Evolutionary conservation across 2,113 vertebrate species (phyloP), one percentile per base, ranked within the genome.

Genomic region (Urocolius indicus): DNA sequence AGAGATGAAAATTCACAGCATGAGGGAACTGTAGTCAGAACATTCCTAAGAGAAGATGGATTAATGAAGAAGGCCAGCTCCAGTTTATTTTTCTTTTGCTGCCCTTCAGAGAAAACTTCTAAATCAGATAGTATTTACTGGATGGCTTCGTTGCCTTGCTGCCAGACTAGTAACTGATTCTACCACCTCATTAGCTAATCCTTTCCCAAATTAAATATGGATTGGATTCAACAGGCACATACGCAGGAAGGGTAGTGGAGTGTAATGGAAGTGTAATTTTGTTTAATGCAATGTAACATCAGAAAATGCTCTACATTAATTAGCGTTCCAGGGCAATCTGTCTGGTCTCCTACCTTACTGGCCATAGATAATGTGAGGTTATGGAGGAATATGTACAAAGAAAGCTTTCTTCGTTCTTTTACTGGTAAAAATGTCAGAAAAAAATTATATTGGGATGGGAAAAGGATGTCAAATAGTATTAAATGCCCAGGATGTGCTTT

Each of bases 171-270:
- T 86, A 84, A 97, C 87, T 66, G 92, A 96, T 94, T 76, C 57
- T 62, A 45, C 67, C 76, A 93, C 78, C 79, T 97, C 78, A 69
- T 95, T 94, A 96, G 63, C 46, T 82, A 95, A 96, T 84, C 76
- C 76, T 16, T 67, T 75, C 85, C 49, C 38, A 72, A 79, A 76
- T 87, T 84, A 94, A 96, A 93, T 85, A 89, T 84, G 81, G 85
- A 78, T 65, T 90, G 49, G 45, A 84, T 91, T 95, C 91, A 71
- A 85, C 34, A 89, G 74, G 23, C 85, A 78, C 58, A 93, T 69
- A 80, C 13, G 9, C 69, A 72, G 48, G 79, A 93, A 88, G 26
- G 32, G 38, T 26, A 84, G 84, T 90, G 1, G 4, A 87, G 38
- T 45, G 43, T 74, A 94, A 93, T 91, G 77, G 71, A 95, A 92